Evolutionary conservation across 2,888 invertebrate species (phyloP).

Genomic region (Tetropium fuscum): DNA sequence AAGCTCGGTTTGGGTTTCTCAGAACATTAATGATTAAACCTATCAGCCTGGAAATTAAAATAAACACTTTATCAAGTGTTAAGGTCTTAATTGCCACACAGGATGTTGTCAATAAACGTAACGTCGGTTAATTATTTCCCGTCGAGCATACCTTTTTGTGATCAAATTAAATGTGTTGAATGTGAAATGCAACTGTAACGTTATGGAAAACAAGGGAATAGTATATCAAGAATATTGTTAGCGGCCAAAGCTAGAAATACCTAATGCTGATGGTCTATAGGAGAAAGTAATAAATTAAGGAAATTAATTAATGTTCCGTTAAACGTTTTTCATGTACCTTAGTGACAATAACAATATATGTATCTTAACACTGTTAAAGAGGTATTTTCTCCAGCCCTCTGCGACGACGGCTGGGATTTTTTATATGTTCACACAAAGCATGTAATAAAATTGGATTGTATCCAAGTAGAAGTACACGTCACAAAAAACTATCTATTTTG

Average conservation of each 20-base stretch:
- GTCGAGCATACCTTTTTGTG: slow-evolving; percentile 47
- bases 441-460: slow-evolving; percentile 44
- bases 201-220: slow-evolving; percentile 18
- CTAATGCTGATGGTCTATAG: slow-evolving; percentile 10
- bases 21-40: slow-evolving; percentile 2
- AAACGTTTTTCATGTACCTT: neutral
- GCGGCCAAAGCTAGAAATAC: slow-evolving; percentile 18
- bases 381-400: slow-evolving; percentile 41
- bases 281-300: slow-evolving; percentile 10
- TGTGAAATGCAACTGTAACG: slow-evolving; percentile 10
- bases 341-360: neutral
- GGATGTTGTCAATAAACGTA: slow-evolving; percentile 53
- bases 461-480: slow-evolving; percentile 41
- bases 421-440: slow-evolving; percentile 35
- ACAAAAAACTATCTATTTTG: slow-evolving; percentile 27
- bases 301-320: slow-evolving; percentile 19
- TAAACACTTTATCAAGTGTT: slow-evolving; percentile 41
- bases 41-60: slow-evolving; percentile 25
- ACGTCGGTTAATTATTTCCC: slow-evolving; percentile 55
- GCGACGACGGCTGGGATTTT: slow-evolving; percentile 34
- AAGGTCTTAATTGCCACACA: slow-evolving; percentile 47
- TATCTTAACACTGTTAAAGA: slow-evolving; percentile 43
- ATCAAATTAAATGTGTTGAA: slow-evolving; percentile 42
- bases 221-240: slow-evolving; percentile 8
- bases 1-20: too few relatives aligned